Evolutionary conservation across 1,140 invertebrate genomes (phyloP).

Genomic region (Dufourea novaeangliae): DNA sequence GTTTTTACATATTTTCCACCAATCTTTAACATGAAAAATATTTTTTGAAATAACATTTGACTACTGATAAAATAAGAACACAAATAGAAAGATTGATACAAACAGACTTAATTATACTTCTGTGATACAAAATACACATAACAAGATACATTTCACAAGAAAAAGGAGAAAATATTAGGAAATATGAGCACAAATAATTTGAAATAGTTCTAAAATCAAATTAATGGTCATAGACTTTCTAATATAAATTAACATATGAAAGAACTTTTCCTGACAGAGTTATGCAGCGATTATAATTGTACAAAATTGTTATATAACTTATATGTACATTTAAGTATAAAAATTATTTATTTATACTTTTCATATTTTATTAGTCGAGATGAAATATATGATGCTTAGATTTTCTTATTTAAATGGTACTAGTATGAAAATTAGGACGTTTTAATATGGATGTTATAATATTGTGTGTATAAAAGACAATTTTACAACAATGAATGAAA

Average conservation of each 20-base stretch:
- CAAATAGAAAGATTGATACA: constrained; percentile 11
- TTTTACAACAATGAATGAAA: constrained; percentile 7
- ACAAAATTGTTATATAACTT: constrained; percentile 39
- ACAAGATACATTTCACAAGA: constrained; percentile 1
- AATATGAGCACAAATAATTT: constrained; percentile 8
- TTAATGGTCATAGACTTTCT: neutral
- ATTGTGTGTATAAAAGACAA: neutral
- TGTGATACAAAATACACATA: constrained; percentile 4
- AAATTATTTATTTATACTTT: constrained; percentile 47
- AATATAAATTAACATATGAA: constrained; percentile 9
- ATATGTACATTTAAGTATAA: constrained; percentile 41
- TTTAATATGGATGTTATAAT: constrained; percentile 12
- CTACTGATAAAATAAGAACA: constrained; percentile 25
- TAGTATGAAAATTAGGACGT: constrained; percentile 36
- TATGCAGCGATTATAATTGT: constrained; percentile 30
- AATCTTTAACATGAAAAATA: constrained; percentile 7
- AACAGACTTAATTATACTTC: constrained; percentile 13
- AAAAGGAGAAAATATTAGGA: neutral
- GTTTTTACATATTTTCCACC: neutral
- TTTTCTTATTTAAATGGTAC: constrained; percentile 11
- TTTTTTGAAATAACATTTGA: constrained; percentile 15
- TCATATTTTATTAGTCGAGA: constrained; percentile 34
- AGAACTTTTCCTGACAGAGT: constrained; percentile 2
- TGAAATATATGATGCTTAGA: constrained; percentile 29
- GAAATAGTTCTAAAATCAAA: neutral